These are phyloP conservation scores for Grantiella picta DNA, from an alignment of 2,113 vertebrate species.

Conservation along the genomic window DNA sequence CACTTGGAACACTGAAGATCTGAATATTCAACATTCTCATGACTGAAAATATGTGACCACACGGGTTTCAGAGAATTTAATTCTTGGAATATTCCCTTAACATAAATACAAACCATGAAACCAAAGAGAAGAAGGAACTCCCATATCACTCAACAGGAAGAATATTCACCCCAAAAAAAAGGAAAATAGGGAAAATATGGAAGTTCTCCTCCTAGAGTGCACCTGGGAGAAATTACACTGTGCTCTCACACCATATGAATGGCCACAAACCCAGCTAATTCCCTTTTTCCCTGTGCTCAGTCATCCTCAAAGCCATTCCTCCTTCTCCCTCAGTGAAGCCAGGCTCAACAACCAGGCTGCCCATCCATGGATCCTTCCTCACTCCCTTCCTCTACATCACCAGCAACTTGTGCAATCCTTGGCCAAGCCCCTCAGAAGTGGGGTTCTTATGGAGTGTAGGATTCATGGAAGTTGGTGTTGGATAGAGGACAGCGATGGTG, in stretches of 20 bases:
- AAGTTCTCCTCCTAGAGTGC: background rate
- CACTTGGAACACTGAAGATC: background rate
- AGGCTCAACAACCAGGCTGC: background rate
- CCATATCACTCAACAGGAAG: background rate
- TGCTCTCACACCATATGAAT: background rate
- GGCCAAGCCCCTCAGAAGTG: background rate
- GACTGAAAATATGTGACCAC: background rate
- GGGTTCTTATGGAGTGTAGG: fast-evolving
- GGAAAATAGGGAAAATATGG: background rate
- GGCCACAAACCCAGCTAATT: background rate
- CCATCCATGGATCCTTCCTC: background rate
- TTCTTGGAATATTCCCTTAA: background rate
- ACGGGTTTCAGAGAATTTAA: background rate
- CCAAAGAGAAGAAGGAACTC: background rate
- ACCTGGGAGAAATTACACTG: background rate
- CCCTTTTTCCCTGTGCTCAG: background rate
- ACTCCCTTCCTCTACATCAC: background rate
- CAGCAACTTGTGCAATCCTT: background rate
- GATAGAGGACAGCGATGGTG: background rate
- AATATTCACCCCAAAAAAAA: background rate
- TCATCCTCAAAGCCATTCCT: background rate
- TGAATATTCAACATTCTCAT: background rate
- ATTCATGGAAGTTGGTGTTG: background rate
- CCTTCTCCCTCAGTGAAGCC: background rate
- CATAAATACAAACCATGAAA: background rate